Base-by-base conservation (phyloP, 2,113 vertebrate genomes). In the Daubentonia madagascariensis region DNA sequence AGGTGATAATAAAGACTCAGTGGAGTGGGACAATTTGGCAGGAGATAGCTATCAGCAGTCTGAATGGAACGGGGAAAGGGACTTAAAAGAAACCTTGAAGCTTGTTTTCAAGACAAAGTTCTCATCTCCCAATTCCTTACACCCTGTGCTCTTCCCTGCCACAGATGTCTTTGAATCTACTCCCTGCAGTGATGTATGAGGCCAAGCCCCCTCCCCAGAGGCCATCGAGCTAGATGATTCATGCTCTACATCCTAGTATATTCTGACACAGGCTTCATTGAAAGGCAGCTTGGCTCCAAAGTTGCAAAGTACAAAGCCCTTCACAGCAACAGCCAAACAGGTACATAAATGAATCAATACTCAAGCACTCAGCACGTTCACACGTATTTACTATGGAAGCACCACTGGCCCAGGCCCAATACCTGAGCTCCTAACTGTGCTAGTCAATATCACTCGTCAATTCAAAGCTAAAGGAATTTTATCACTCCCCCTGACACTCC, bases 291-390 rank as follows among this genome's bases (percentile, higher is more conserved):
- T 86, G 85, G 48, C 57, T 94, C 23, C 75, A 84, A 95, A 97
- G 86, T 57, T 9, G 83, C 48, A 87, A 79, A 96, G 25, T n/a
- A 95, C 95, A 93, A 94, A 96, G 76, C 59, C 61, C 73, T 96
- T 94, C 63, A 52, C 52, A 73, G 50, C 79, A n/a, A 72, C 52
- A 91, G 79, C 96, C 94, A 70, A 97, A 76, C 88, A 89, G 94
- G 94, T 86, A 65, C 23, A 75, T 76, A 97, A 97, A 89, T 78
- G 94, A 97, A 98, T 97, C 95, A 65, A 89, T 89, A 97, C 73
- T 28, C 75, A 67, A 91, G 76, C 73, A 68, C 96, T 81, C 45
- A 85, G 40, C 59, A 87, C 84, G 45, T 89, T 79, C 75, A 75
- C 78, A 37, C 37, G 5, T 85, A 68, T 67, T 95, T 92, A 93